Conservation (phyloP, 2,888 invertebrate genomes). For the Endomychus coccineus region DNA sequence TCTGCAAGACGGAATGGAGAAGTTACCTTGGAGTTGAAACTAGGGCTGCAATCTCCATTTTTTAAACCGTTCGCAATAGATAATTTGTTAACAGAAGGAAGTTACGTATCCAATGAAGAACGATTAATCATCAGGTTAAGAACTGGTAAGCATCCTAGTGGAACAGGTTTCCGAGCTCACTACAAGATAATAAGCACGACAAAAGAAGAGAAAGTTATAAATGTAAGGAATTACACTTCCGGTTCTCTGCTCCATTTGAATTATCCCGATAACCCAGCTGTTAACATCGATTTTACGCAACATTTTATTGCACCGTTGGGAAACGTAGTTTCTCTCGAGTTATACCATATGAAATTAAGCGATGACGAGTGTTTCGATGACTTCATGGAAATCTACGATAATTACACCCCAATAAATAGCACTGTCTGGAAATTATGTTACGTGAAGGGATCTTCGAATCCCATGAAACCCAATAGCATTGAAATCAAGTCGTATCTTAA, state of each 20-base stretch:
- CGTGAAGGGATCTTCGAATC: constrained; percentile 33
- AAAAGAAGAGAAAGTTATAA: constrained; percentile 44
- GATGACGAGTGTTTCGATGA: constrained; percentile 32
- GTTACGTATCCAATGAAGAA: constrained; percentile 59
- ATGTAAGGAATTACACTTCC: constrained; percentile 41
- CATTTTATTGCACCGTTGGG: constrained; percentile 53
- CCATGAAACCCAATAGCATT: constrained; percentile 41
- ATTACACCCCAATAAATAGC: constrained; percentile 64
- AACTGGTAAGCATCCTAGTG: constrained; percentile 57
- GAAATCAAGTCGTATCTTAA: constrained; percentile 63
- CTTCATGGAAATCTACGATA: constrained; percentile 43
- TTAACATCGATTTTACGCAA: constrained; percentile 48
- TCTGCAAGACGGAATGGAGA: constrained; percentile 41
- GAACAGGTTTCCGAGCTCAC: constrained; percentile 56
- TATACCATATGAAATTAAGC: constrained; percentile 45
- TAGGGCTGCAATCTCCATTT: constrained; percentile 43
- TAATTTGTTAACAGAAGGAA: constrained; percentile 56
- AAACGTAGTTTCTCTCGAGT: constrained; percentile 46
- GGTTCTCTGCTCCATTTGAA: constrained; percentile 52
- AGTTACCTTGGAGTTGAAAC: constrained; percentile 52
- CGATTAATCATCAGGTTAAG: constrained; percentile 53
- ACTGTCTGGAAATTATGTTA: constrained; percentile 62
- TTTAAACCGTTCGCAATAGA: constrained; percentile 53
- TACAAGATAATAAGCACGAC: constrained; percentile 46
- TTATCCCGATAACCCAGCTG: constrained; percentile 50